Evolutionary conservation across 2,797 vertebrate genomes (phyloP).

Genomic region (Crocidura indochinensis): DNA sequence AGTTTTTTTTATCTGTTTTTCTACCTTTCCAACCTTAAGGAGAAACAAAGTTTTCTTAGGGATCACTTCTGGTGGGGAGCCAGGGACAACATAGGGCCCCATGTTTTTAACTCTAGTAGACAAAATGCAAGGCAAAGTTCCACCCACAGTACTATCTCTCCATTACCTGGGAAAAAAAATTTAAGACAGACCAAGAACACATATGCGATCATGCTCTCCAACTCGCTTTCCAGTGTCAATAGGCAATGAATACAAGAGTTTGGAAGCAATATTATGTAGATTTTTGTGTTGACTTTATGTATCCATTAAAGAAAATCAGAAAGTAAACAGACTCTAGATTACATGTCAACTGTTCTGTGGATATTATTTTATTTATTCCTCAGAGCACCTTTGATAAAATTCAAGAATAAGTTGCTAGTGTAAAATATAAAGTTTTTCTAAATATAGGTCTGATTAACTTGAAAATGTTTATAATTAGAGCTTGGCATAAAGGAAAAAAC

Average conservation of each 20-base stretch:
- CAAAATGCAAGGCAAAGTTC: too few species aligned
- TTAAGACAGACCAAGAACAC: neutral
- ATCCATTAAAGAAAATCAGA: slow-evolving; percentile 13
- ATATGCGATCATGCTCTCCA: neutral
- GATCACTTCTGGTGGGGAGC: too few species aligned
- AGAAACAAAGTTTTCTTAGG: neutral
- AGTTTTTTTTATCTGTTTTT: too few species aligned
- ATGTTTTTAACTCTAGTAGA: too few species aligned
- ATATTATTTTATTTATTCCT: slow-evolving; percentile 50
- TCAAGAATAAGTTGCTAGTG: neutral
- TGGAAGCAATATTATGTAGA: slow-evolving; percentile 17
- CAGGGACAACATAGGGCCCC: too few species aligned
- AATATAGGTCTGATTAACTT: neutral
- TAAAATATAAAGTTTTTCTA: neutral
- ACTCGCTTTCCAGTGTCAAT: neutral
- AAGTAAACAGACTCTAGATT: neutral
- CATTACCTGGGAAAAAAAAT: neutral
- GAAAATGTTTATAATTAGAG: neutral
- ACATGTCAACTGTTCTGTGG: neutral
- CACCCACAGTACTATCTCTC: too few species aligned
- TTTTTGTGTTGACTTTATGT: slow-evolving; percentile 27
- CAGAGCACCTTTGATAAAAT: slow-evolving; percentile 32
- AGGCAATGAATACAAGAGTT: neutral
- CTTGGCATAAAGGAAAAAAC: neutral
- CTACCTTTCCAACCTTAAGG: too few species aligned